These are phyloP conservation scores for Anadara kagoshimensis DNA, from an alignment of 1,140 invertebrate species.

Conservation along the genomic window DNA sequence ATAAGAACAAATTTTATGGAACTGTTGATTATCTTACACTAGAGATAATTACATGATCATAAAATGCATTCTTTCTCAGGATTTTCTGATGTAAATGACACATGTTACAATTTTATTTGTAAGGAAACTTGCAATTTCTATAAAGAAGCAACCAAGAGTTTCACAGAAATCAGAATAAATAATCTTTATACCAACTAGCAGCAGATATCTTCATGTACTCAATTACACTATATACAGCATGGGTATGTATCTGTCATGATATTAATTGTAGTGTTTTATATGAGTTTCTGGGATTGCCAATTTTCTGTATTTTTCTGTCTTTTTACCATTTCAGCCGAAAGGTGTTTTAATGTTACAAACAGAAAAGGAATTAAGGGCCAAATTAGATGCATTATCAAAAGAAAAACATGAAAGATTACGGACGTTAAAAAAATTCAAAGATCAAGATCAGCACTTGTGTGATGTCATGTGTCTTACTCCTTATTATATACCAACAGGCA, in stretches of 20 bases:
- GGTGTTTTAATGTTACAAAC: constrained; percentile 58
- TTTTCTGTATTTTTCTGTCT: neutral
- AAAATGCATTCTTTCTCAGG: too few species aligned
- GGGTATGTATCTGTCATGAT: neutral
- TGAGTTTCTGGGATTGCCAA: too few species aligned
- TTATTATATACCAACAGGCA: constrained; percentile 65
- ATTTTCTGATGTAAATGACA: too few species aligned
- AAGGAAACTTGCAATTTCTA: too few species aligned
- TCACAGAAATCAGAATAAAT: too few species aligned
- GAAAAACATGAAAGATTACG: constrained; percentile 59
- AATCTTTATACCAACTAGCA: constrained; percentile 7
- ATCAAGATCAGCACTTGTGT: constrained; percentile 62
- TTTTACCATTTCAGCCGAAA: constrained; percentile 36
- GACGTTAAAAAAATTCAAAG: constrained; percentile 50
- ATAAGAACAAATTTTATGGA: too few species aligned
- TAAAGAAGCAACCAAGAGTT: too few species aligned
- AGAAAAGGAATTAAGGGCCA: constrained; percentile 59
- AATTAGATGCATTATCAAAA: constrained; percentile 50
- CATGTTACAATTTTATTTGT: too few species aligned
- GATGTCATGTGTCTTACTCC: constrained; percentile 61
- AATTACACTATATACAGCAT: constrained; percentile 2
- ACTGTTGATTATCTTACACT: too few species aligned
- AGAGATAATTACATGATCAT: too few species aligned
- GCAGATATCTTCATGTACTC: constrained; percentile 1
- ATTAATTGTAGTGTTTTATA: too few species aligned